A percentile compares a stretch with the other conserved stretches of the same genome.
Evolutionary conservation across 1,140 invertebrate species (phyloP).

Genomic region (Lasaia peninsularis): DNA sequence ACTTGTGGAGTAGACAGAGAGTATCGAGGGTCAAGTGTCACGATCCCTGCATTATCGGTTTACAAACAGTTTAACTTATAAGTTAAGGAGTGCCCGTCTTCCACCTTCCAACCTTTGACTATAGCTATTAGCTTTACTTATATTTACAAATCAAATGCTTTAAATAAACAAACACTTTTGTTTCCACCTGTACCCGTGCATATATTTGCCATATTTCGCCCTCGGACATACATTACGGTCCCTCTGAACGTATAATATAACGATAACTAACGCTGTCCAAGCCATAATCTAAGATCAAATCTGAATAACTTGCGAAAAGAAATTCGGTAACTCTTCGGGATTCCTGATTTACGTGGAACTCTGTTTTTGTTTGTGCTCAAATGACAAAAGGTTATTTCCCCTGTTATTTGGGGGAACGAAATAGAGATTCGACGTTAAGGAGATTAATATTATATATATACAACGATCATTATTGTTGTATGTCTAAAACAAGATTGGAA

Average conservation of each 20-base stretch:
- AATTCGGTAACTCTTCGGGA: constrained; percentile 25
- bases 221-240: constrained; percentile 41
- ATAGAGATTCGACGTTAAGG: not conserved
- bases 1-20: no score
- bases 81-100: no score
- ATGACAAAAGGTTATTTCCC: constrained; percentile 17
- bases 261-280: constrained; percentile 47
- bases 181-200: constrained; percentile 30
- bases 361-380: constrained; percentile 24
- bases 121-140: no score
- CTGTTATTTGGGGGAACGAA: constrained; percentile 2
- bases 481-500: no score
- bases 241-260: constrained; percentile 38
- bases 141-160: no score
- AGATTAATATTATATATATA: no score
- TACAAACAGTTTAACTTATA: no score
- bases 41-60: no score
- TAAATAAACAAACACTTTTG: constrained; percentile 21
- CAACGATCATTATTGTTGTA: no score
- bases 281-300: constrained; percentile 42
- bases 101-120: no score
- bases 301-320: constrained; percentile 36
- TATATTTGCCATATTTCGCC: constrained; percentile 41
- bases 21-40: no score
- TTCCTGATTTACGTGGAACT: constrained; percentile 26